phyloP scores from a whole-genome alignment of 1,140 invertebrate genomes.

The Saxidomus purpurata region DNA sequence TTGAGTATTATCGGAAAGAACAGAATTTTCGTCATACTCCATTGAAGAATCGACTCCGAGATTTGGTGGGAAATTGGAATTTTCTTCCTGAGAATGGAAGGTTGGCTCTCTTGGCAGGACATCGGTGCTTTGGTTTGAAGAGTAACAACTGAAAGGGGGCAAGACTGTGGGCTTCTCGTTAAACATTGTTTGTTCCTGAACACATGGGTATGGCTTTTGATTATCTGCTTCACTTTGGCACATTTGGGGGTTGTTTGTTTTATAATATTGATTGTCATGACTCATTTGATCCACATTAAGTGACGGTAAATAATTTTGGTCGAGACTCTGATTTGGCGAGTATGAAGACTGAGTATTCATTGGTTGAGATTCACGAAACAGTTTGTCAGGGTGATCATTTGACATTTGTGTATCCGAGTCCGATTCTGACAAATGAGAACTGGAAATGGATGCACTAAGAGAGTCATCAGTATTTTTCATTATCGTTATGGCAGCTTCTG shows the following conservation, averaged over 20 bases:
- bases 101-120: constrained; percentile 44
- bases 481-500: constrained; percentile 60
- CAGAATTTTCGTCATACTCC: constrained; percentile 64
- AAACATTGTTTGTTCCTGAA: constrained; percentile 55
- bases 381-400: constrained; percentile 54
- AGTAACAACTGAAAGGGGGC: constrained; percentile 60
- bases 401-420: constrained; percentile 63
- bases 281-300: constrained; percentile 43
- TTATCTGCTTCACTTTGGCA: constrained; percentile 66
- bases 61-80: constrained; percentile 56
- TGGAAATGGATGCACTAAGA: constrained; percentile 61
- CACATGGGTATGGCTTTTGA: constrained; percentile 65
- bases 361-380: constrained; percentile 60
- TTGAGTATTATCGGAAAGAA: constrained; percentile 52
- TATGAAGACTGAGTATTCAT: constrained; percentile 54
- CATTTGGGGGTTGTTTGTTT: constrained; percentile 55
- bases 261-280: constrained; percentile 60
- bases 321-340: constrained; percentile 4
- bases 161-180: constrained; percentile 58
- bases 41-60: constrained; percentile 48
- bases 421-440: constrained; percentile 62
- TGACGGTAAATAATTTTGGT: constrained; percentile 37
- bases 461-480: constrained; percentile 63
- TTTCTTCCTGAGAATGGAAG: constrained; percentile 64
- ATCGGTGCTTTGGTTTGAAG: constrained; percentile 57